These are phyloP conservation scores for Pseudorasbora parva DNA, from an alignment of 2,113 vertebrate species.

Conservation along the genomic window DNA sequence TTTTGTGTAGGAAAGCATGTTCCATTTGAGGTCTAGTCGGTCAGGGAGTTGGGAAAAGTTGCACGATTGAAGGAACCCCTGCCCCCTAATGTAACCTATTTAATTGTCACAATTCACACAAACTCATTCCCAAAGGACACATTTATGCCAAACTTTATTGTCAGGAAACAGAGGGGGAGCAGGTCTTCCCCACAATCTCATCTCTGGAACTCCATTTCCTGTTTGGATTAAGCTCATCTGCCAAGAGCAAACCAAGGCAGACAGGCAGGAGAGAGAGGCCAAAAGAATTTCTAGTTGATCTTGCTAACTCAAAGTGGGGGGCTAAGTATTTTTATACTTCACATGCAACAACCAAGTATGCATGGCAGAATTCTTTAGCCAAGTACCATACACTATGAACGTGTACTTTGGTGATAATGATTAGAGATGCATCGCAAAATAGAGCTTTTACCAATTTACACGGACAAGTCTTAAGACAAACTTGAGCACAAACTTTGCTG, in stretches of 20 bases:
- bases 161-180: slow-evolving; percentile 58
- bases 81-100: not conserved
- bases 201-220: slow-evolving; percentile 62
- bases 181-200: slow-evolving; percentile 7
- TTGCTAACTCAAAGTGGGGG: not conserved
- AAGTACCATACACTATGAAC: not conserved
- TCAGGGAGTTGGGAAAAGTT: not conserved
- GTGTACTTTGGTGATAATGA: not conserved
- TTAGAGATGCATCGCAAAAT: not conserved
- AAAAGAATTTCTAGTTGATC: not conserved
- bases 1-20: not conserved
- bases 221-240: slow-evolving; percentile 65
- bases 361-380: not conserved
- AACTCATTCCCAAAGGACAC: not conserved
- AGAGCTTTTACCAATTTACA: too few species aligned
- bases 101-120: not conserved
- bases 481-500: not conserved
- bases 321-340: not conserved
- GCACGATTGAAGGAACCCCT: not conserved
- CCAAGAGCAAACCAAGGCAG: slow-evolving; percentile 46
- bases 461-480: not conserved
- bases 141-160: not conserved
- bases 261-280: slow-evolving; percentile 36
- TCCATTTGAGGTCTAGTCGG: not conserved
- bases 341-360: not conserved